A percentile compares a stretch with the other conserved stretches of the same genome.
Conservation (phyloP, 1,140 invertebrate genomes). For the Magallana ariakensis region DNA sequence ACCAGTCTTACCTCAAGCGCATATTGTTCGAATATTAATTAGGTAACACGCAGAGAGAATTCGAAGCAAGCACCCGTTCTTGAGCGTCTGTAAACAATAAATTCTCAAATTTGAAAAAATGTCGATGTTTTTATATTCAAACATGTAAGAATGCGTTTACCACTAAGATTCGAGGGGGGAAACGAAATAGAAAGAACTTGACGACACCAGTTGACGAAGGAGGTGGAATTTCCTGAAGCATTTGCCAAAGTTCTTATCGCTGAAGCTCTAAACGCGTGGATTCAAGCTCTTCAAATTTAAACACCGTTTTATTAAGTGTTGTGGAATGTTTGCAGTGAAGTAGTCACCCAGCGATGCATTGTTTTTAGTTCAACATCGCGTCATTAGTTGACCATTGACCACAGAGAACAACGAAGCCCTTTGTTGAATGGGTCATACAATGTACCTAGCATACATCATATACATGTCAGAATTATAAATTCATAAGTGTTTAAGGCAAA, state of each 20-base stretch:
- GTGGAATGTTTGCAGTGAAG: neutral
- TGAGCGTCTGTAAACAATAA: neutral
- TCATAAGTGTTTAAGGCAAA: too few species aligned
- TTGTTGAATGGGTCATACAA: neutral
- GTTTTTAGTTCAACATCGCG: neutral
- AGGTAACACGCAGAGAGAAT: conserved; percentile 3
- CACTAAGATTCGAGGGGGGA: neutral
- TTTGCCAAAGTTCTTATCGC: conserved; percentile 19
- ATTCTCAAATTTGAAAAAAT: conserved; percentile 1
- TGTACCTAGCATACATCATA: too few species aligned
- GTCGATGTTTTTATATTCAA: neutral
- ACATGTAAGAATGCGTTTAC: neutral
- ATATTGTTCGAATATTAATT: conserved; percentile 23
- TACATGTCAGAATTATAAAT: too few species aligned
- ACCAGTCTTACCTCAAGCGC: neutral
- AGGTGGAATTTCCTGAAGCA: conserved; percentile 16
- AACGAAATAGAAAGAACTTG: neutral
- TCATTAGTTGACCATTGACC: neutral
- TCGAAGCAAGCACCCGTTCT: neutral
- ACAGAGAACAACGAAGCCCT: neutral
- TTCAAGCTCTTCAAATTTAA: neutral
- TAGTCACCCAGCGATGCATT: neutral
- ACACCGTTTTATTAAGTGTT: neutral
- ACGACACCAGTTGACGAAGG: conserved; percentile 8
- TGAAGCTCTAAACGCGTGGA: neutral